Evolutionary conservation across 2,888 invertebrate species (phyloP), one percentile per base, ranked within the genome.

Genomic region (Cerceris rybyensis): DNA sequence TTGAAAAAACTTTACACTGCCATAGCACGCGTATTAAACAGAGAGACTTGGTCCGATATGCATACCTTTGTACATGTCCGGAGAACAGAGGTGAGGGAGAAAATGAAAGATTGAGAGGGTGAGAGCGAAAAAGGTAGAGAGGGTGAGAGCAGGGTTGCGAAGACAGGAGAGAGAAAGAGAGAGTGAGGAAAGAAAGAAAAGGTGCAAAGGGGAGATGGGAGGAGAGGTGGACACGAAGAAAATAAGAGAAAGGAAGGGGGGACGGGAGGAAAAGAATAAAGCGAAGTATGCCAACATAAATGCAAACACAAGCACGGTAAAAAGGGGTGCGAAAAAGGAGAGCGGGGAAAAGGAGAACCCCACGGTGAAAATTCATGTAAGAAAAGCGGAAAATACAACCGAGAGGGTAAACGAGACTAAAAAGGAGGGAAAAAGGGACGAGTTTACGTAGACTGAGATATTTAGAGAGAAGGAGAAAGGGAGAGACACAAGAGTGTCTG

Each of bases 1-100:
- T 69, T 61, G 70, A 71, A 78, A 75, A 73, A 84, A 70, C 73
- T 79, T 75, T 65, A 46, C 59, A 49, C 76, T 60, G 49, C 70
- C 66, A 59, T 50, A 55, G 63, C 70, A 17, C 55, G 70, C 60
- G 57, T 41, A 17, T 16, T 61, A n/a, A 14, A 49, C 61, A 49
- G 61, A 61, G 55, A 58, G 14, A 57, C 16, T 60, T 64, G 11
- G 16, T 7, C 39, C 58, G 68, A 52, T 52, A 46, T 49, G 63
- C 46, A 41, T 55, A 41, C 58, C 50, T 68, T 39, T 58, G 39
- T 16, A 67, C 43, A 41, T 42, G 58, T 41, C 8, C 52, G n/a
- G 68, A 13, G 66, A 54, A 54, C 58, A 59, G 63, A 28, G 65
- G 41, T 49, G 49, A 17, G 28, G 17, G n/a, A 7, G 14, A 52